A percentile compares a stretch with the other conserved stretches of the same genome.
Evolutionary conservation across 2,113 vertebrate genomes (phyloP).

Genomic region (Madoqua kirkii): DNA sequence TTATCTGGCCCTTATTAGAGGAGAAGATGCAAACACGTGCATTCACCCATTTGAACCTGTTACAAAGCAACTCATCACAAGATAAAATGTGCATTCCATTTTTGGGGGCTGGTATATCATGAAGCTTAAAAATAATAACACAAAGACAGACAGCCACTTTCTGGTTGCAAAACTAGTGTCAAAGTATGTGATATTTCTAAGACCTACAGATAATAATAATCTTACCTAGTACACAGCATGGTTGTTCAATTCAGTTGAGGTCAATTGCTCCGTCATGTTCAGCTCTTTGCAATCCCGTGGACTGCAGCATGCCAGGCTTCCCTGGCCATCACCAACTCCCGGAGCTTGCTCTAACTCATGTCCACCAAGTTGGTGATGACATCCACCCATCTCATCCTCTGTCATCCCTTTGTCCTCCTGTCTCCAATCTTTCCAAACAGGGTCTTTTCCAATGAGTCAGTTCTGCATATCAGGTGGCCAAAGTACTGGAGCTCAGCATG

Average conservation of each 20-base stretch:
- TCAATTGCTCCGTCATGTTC: accelerated
- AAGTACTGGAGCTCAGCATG: background rate
- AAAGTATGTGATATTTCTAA: background rate
- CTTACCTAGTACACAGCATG: background rate
- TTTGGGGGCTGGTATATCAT: background rate
- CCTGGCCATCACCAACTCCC: background rate
- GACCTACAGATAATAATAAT: background rate
- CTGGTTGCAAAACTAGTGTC: background rate
- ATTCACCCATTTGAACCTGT: background rate
- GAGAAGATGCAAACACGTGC: background rate
- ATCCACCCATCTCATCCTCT: background rate
- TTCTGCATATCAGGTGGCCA: background rate
- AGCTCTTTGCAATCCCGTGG: accelerated
- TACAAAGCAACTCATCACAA: background rate
- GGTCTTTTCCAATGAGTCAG: background rate
- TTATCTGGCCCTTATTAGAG: background rate
- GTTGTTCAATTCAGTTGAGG: background rate
- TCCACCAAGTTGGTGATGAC: background rate
- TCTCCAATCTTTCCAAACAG: background rate
- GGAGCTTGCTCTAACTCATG: background rate
- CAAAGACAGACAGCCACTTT: background rate
- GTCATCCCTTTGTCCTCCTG: background rate
- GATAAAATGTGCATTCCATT: background rate
- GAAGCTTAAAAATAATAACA: background rate
- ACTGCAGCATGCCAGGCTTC: background rate